phyloP scores from a whole-genome alignment of 1,140 invertebrate species.

The Papilio dardanus region DNA sequence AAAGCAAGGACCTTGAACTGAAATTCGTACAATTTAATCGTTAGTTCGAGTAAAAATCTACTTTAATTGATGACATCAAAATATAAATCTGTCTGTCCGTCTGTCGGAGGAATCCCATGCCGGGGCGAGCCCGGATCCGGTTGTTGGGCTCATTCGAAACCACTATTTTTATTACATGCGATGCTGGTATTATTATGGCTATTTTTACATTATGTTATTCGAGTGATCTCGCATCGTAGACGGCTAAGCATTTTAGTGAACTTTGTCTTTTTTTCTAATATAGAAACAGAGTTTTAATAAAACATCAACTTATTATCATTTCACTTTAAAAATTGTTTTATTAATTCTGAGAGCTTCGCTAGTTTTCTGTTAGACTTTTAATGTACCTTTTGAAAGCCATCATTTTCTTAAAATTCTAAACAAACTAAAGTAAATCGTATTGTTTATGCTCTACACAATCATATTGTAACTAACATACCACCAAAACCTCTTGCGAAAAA shows the following conservation, averaged over 20 bases:
- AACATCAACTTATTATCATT: no score
- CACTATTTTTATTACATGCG: slow-evolving; percentile 75
- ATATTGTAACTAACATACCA: not conserved
- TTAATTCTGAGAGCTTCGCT: no score
- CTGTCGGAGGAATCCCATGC: slow-evolving; percentile 47
- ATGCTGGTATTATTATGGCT: slow-evolving; percentile 62
- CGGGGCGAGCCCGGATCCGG: slow-evolving; percentile 74
- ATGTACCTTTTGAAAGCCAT: no score
- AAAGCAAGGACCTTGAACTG: slow-evolving; percentile 18
- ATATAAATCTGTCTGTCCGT: slow-evolving; percentile 69
- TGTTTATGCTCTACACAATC: not conserved
- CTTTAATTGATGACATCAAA: slow-evolving; percentile 72
- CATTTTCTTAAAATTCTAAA: no score
- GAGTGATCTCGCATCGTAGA: not conserved
- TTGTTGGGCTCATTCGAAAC: slow-evolving; percentile 69
- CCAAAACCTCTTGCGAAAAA: not conserved
- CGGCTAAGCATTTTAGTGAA: not conserved
- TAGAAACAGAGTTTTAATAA: no score
- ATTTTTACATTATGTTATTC: slow-evolving; percentile 47
- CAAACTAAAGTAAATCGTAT: no score
- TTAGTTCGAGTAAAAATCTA: slow-evolving; percentile 38
- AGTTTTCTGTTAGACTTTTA: no score
- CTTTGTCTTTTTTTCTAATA: not conserved
- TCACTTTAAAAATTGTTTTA: no score
- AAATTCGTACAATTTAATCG: slow-evolving; percentile 35